Conservation (phyloP, 2,888 invertebrate species). For the Lycophotia porphyrea region DNA sequence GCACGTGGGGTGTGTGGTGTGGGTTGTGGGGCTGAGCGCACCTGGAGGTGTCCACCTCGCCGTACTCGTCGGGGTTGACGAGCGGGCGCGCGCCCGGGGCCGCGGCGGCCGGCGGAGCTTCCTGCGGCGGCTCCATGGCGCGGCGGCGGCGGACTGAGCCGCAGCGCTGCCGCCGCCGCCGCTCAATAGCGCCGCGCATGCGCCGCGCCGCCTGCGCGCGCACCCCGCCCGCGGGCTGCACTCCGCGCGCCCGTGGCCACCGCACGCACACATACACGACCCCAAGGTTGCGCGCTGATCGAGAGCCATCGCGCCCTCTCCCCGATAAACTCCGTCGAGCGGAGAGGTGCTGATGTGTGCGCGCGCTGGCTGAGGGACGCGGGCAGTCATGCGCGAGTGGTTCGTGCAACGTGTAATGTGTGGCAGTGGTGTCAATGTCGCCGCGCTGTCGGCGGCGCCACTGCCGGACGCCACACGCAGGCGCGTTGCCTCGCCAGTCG, state of each 20-base stretch:
- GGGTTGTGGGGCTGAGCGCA: constrained; percentile 77
- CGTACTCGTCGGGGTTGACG: constrained; percentile 95
- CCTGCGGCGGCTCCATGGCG: constrained; percentile 77
- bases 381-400: not conserved
- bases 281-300: constrained; percentile 5
- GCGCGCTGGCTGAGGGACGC: not conserved
- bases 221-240: not conserved
- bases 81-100: constrained; percentile 90
- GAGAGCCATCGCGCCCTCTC: not conserved
- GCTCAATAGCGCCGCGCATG: constrained; percentile 55
- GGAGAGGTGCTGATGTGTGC: not conserved
- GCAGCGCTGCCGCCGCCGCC: constrained; percentile 50
- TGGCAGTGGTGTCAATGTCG: constrained; percentile 20
- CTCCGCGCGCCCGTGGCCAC: not conserved
- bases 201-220: constrained; percentile 27
- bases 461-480: not conserved
- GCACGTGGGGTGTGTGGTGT: not conserved
- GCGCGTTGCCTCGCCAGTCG: not conserved
- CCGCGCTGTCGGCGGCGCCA: not conserved
- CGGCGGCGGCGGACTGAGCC: constrained; percentile 69
- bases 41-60: constrained; percentile 96
- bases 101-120: constrained; percentile 68
- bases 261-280: constrained; percentile 24
- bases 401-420: not conserved
- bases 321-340: not conserved